These are phyloP conservation scores for Lasioglossum albipes DNA, from an alignment of 1,140 invertebrate genomes.

Conservation along the genomic window DNA sequence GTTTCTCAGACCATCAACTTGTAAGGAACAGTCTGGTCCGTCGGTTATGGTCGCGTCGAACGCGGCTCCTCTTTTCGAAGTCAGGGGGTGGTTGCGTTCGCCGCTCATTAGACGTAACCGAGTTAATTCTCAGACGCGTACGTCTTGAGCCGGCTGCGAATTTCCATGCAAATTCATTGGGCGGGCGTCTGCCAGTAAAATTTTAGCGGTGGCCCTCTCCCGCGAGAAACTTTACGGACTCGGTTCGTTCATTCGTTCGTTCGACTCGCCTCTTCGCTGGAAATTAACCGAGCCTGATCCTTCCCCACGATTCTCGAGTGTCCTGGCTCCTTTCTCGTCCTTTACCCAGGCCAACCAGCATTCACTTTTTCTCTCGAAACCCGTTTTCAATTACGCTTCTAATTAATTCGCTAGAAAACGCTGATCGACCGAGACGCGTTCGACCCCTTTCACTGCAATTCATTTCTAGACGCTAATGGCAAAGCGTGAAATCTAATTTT, in stretches of 20 bases:
- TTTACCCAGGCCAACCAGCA: not conserved
- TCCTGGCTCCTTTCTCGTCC: not conserved
- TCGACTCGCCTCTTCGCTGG: conserved; percentile 41
- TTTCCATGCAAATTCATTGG: conserved; percentile 72
- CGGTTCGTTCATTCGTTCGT: conserved; percentile 29
- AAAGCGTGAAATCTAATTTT: too few species aligned
- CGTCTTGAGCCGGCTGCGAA: conserved; percentile 54
- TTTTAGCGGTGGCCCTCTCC: conserved; percentile 60
- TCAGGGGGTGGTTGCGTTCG: conserved; percentile 19
- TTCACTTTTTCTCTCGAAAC: not conserved
- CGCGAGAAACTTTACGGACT: conserved; percentile 67
- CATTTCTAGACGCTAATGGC: too few species aligned
- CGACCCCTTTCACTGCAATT: too few species aligned
- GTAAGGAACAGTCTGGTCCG: too few species aligned
- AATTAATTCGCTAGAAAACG: too few species aligned
- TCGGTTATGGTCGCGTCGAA: too few species aligned
- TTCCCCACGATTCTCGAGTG: conserved; percentile 50
- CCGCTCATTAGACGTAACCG: conserved; percentile 62
- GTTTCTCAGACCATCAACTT: too few species aligned
- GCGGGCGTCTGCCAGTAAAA: conserved; percentile 68
- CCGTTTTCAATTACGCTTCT: not conserved
- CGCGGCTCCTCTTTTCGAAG: conserved; percentile 28
- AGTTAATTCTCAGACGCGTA: conserved; percentile 64
- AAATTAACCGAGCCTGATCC: conserved; percentile 67
- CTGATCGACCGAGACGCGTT: too few species aligned